Percentiles rank a stretch among this genome's conserved stretches.
phyloP scores from a whole-genome alignment of 2,888 invertebrate species.

The Cantharis lateralis region DNA sequence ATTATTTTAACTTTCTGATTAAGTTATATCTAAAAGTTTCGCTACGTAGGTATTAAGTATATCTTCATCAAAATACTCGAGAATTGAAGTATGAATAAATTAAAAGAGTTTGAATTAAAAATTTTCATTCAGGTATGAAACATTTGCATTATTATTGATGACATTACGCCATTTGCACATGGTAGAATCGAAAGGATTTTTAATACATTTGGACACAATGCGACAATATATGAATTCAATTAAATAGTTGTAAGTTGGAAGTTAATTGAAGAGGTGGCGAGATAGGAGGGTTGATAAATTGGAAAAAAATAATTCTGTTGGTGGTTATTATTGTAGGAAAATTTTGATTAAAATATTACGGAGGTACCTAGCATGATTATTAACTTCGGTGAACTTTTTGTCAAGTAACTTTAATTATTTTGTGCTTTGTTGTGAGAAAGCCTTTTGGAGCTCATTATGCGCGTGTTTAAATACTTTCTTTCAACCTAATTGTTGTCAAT shows the following conservation, averaged over 20 bases:
- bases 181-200: not conserved
- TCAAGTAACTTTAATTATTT: not conserved
- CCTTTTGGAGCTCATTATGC: conserved; percentile 21
- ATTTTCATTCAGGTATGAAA: not conserved
- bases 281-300: not conserved
- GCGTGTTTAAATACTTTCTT: conserved; percentile 27
- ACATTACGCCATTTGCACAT: not conserved
- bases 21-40: not conserved
- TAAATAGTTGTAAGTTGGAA: not conserved
- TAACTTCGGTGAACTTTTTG: not conserved
- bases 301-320: not conserved
- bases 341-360: not conserved
- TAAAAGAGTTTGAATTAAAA: not conserved
- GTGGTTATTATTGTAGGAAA: not conserved
- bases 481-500: conserved; percentile 34
- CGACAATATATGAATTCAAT: not conserved
- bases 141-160: not conserved
- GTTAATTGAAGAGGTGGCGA: not conserved
- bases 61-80: not conserved
- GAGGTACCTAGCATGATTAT: not conserved
- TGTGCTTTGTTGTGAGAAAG: not conserved
- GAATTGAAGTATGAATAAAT: not conserved
- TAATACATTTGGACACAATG: not conserved
- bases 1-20: not conserved
- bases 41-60: too few relatives aligned